Evolutionary conservation across 2,113 vertebrate genomes (phyloP).

Genomic region (Epinephelus fuscoguttatus): DNA sequence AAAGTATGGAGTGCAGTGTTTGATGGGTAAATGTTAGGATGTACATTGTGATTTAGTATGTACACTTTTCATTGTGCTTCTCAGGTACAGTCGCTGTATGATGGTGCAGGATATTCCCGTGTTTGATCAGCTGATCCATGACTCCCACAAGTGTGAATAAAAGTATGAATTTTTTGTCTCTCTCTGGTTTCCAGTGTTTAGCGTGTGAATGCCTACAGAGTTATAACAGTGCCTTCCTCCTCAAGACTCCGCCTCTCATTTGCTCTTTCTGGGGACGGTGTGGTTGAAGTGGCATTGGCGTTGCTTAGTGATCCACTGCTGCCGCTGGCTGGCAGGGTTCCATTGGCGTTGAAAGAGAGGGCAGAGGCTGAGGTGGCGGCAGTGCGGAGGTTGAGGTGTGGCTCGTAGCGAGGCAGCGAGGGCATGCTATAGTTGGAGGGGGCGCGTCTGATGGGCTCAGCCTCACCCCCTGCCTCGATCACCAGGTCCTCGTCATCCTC

Average conservation of each 20-base stretch:
- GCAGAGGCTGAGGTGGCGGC: constrained; percentile 54
- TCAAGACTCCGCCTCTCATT: constrained; percentile 85
- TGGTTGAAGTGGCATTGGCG: constrained; percentile 37
- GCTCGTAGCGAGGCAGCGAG: constrained; percentile 87
- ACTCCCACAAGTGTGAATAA: constrained; percentile 8
- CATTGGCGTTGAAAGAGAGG: constrained; percentile 80
- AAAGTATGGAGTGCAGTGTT: constrained; percentile 22
- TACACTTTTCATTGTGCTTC: constrained; percentile 56
- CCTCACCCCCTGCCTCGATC: constrained; percentile 88
- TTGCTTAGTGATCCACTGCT: constrained; percentile 79
- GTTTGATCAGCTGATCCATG: background rate
- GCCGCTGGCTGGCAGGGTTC: constrained; percentile 81
- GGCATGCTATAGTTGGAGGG: constrained; percentile 84
- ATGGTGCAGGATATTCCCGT: background rate
- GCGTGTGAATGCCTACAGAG: constrained; percentile 85
- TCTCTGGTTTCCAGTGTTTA: constrained; percentile 54
- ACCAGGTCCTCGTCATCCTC: constrained; percentile 93
- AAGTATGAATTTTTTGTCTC: constrained; percentile 7
- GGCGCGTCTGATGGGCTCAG: constrained; percentile 82
- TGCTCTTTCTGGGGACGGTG: constrained; percentile 71
- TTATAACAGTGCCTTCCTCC: constrained; percentile 97
- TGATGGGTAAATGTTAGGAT: constrained; percentile 22
- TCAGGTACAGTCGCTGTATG: constrained; percentile 27
- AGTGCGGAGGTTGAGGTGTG: constrained; percentile 85
- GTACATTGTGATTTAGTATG: constrained; percentile 6